phyloP scores from a whole-genome alignment of 1,140 invertebrate genomes.

The Drosophila athabasca region DNA sequence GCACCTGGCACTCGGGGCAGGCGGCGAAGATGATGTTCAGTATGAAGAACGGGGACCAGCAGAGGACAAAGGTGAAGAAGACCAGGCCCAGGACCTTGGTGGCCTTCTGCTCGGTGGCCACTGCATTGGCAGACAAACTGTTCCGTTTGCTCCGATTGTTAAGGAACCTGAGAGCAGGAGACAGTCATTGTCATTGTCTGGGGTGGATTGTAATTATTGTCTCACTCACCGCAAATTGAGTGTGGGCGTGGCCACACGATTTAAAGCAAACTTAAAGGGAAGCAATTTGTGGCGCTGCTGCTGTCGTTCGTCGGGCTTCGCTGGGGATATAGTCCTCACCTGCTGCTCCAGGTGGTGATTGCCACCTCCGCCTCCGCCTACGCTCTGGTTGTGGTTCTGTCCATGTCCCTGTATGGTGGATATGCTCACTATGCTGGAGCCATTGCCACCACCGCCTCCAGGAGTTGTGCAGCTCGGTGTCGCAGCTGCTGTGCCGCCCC shows the following conservation, averaged over 20 bases:
- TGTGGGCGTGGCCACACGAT: slow-evolving; percentile 86
- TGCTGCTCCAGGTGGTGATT: slow-evolving; percentile 51
- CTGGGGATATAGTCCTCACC: slow-evolving; percentile 75
- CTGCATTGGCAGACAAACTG: slow-evolving; percentile 89
- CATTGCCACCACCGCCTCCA: slow-evolving; percentile 23
- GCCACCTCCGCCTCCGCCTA: slow-evolving; percentile 14
- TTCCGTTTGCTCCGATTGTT: slow-evolving; percentile 87
- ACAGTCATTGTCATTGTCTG: slow-evolving; percentile 1
- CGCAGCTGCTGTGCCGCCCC: slow-evolving; percentile 69
- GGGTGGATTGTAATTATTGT: slow-evolving; percentile 9
- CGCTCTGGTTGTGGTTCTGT: slow-evolving; percentile 10
- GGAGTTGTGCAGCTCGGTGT: slow-evolving; percentile 61
- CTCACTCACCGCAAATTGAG: slow-evolving; percentile 86
- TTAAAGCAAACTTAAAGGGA: slow-evolving; percentile 88
- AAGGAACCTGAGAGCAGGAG: slow-evolving; percentile 85
- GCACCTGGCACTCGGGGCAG: slow-evolving; percentile 89
- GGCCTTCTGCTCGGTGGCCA: slow-evolving; percentile 91
- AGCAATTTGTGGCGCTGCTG: slow-evolving; percentile 86
- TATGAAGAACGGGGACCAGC: slow-evolving; percentile 95
- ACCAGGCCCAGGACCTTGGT: slow-evolving; percentile 93
- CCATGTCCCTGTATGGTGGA: slow-evolving; percentile 58
- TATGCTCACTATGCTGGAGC: slow-evolving; percentile 51
- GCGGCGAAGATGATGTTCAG: slow-evolving; percentile 92
- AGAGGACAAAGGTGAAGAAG: slow-evolving; percentile 95
- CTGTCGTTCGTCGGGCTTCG: slow-evolving; percentile 82